These are phyloP conservation scores for Geophilus truncorum DNA, from an alignment of 2,888 invertebrate species.

Conservation along the genomic window DNA sequence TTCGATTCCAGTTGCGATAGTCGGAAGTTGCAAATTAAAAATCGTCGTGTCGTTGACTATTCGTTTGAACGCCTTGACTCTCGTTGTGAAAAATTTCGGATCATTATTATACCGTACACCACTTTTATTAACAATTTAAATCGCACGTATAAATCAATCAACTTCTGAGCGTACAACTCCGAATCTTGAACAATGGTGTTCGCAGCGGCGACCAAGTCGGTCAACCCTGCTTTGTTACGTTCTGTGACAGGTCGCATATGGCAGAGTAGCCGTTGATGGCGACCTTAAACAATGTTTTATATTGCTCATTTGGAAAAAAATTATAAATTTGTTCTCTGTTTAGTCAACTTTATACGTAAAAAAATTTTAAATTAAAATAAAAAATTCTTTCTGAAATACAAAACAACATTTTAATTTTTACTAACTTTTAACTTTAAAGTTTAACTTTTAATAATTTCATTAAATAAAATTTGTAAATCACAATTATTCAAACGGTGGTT, in stretches of 20 bases:
- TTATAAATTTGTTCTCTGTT: too few species aligned
- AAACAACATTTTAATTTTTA: not conserved
- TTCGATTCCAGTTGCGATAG: slow-evolving; percentile 79
- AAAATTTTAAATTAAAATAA: not conserved
- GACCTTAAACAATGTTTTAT: too few species aligned
- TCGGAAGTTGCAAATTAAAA: slow-evolving; percentile 58
- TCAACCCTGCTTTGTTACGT: too few species aligned
- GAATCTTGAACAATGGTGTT: slow-evolving; percentile 77
- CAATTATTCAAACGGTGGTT: too few species aligned
- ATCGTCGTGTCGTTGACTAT: slow-evolving; percentile 98
- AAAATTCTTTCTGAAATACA: not conserved
- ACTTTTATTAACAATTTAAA: slow-evolving; percentile 89
- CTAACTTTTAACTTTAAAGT: too few species aligned
- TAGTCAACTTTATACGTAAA: not conserved
- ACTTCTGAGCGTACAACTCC: slow-evolving; percentile 94
- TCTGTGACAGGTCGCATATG: too few species aligned
- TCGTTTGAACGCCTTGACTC: slow-evolving; percentile 95
- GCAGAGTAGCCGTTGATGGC: too few species aligned
- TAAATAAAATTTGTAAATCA: too few species aligned
- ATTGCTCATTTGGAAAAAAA: too few species aligned
- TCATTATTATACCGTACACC: slow-evolving; percentile 96
- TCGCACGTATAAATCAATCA: slow-evolving; percentile 84
- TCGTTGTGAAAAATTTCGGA: slow-evolving; percentile 91
- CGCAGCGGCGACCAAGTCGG: slow-evolving; percentile 95
- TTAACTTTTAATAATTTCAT: too few species aligned